Evolutionary conservation across 2,888 invertebrate species (phyloP), one percentile per base, ranked within the genome.

Genomic region (Drosophila formosana): DNA sequence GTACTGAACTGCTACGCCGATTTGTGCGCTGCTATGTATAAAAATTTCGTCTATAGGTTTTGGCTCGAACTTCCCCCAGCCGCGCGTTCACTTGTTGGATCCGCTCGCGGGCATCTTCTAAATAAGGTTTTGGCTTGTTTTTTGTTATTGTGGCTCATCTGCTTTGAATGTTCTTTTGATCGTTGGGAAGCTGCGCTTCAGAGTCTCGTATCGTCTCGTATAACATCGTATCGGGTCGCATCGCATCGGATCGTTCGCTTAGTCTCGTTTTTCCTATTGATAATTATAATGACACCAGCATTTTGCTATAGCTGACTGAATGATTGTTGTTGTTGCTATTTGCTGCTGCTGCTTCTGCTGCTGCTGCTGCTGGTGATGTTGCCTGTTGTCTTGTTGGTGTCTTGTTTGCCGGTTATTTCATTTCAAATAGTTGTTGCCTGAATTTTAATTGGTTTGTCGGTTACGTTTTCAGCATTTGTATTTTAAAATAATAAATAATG

Each of bases 1-100:
- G 89, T 90, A 92, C 92, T 92, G 91, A 92, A 83, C 91, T 91
- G 89, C 89, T 80, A 71, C 72, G 77, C 75, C 75, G 76, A 79
- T 77, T 71, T 85, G 82, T 86, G 83, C 87, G 87, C 83, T 72
- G 86, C 91, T 92, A 92, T 90, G 92, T 92, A 92, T 91, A 89
- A 75, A 88, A 85, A 86, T 75, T 88, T 88, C 50, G 87, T 68
- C 80, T 71, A 78, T 71, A 75, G 61, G 23, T 62, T 80, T 58
- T 58, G 64, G 65, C 56, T 63, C 47, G 4, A 49, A 30, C 47
- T 41, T 45, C 49, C 55, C 43, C 32, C 7, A 13, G 9, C 34
- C 9, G 8, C 37, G n/a, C 30, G 32, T 18, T 5, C 9, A 30
- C 7, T 50, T 30, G 41, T 51, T 30, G 32, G 3, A 23, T 37